phyloP scores from a whole-genome alignment of 2,797 vertebrate species.

The Yasuhikotakia modesta region DNA sequence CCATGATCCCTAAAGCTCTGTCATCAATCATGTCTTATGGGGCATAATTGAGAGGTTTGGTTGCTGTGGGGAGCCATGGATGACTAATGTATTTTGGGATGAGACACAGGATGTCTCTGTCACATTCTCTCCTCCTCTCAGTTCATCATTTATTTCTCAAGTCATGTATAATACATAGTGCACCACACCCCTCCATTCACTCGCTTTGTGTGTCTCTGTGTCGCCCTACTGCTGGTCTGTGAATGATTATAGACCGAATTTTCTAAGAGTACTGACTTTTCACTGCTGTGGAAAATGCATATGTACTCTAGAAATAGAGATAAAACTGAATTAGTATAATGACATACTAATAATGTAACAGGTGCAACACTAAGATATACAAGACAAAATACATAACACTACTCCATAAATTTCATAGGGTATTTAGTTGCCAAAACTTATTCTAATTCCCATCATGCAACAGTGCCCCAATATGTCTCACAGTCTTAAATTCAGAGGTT shows the following conservation, averaged over 20 bases:
- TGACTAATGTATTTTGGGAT: constrained; percentile 34
- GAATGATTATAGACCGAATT: neutral
- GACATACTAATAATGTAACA: too few relatives aligned
- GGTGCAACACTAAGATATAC: neutral
- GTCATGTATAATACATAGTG: constrained; percentile 47
- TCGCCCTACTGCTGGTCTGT: neutral
- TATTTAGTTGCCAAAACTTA: too few relatives aligned
- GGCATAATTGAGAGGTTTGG: constrained; percentile 34
- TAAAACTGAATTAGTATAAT: neutral
- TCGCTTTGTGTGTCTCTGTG: constrained; percentile 1
- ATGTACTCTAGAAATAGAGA: neutral
- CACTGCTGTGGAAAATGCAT: neutral
- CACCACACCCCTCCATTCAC: constrained; percentile 9
- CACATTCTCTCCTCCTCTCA: neutral
- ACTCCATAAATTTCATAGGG: too few relatives aligned
- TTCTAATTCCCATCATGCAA: too few relatives aligned
- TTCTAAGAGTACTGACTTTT: neutral
- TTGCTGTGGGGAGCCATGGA: constrained; percentile 22
- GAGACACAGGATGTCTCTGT: constrained; percentile 20
- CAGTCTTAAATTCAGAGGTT: neutral
- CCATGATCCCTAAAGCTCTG: constrained; percentile 15
- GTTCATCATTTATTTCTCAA: constrained; percentile 45
- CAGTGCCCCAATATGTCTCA: neutral
- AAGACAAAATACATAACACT: too few relatives aligned
- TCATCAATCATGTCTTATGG: constrained; percentile 46